Base-by-base conservation (phyloP, 2,888 invertebrate species). In the Acrocera orbiculus region DNA sequence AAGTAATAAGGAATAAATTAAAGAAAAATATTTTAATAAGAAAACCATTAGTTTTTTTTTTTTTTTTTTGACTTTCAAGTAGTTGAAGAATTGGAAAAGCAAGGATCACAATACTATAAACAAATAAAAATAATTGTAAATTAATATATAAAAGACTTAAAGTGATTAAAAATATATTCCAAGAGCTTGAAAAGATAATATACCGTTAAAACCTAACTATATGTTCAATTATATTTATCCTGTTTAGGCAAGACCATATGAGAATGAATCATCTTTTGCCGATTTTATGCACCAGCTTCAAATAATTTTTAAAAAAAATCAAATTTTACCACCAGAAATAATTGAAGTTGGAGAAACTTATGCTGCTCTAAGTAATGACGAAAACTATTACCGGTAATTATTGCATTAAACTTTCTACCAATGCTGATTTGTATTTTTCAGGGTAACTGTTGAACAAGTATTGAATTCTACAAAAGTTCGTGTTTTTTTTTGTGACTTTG, bases 331-430 rank as follows among this genome's bases (percentile, higher is more conserved):
- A 44, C 61, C 52, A 38, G 45, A 63, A 57, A 36, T 71, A 51
- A 42, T 71, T 44, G 48, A 53, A 36, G 56, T 58, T 23, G 79
- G 78, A 1, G 69, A 70, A 47, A 65, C 76, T 19, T 82, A 74
- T 53, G 77, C 78, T 1, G 76, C 72, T 1, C 67, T 65, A 46
- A 70, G 76, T 48, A 58, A 54, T 6, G 73, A 78, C 48, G 63
- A 67, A 3, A 61, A 64, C 16, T 83, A 79, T 77, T 79, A 81
- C 55, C 70, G 82, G 81, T 79, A 57, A 51, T 59, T 46, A 13
- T 5, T 9, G n/a, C 14, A n/a, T 30, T 5, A 17, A 11, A 19
- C 8, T n/a, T 25, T 20, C 15, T 9, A 6, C 14, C 7, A 5
- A 17, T 13, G 10, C 2, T 26, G 5, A 19, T 24, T 7, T 10